Conservation (phyloP, 1,140 invertebrate species). For the Calycopis cecrops region DNA sequence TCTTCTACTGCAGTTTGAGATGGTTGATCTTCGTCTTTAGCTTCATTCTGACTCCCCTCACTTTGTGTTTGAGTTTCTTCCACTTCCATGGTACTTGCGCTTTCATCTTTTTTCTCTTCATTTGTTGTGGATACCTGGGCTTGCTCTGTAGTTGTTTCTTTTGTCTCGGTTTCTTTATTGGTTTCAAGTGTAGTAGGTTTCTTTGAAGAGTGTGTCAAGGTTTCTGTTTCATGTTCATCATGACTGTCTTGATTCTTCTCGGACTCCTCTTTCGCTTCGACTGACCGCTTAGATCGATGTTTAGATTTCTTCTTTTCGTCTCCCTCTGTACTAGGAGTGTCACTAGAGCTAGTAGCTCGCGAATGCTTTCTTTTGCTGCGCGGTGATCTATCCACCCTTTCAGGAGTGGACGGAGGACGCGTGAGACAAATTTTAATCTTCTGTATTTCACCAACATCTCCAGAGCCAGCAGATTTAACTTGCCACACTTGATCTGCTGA, state of each 20-base stretch:
- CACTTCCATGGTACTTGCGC: conserved; percentile 22
- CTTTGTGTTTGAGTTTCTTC: conserved; percentile 19
- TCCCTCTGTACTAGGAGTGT: conserved; percentile 50
- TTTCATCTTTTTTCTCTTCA: conserved; percentile 37
- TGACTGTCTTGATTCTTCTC: conserved; percentile 47
- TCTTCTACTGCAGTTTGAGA: conserved; percentile 27
- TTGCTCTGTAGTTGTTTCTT: conserved; percentile 31
- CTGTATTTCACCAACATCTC: conserved; percentile 57
- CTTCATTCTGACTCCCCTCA: conserved; percentile 13
- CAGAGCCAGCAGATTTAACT: conserved; percentile 52
- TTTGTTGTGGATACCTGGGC: conserved; percentile 51
- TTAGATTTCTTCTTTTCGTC: conserved; percentile 58
- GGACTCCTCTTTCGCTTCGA: conserved; percentile 43
- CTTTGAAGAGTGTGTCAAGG: conserved; percentile 4
- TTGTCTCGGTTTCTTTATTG: conserved; percentile 4
- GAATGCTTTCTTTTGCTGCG: conserved; percentile 63
- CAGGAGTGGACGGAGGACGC: conserved; percentile 60
- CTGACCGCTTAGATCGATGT: conserved; percentile 47
- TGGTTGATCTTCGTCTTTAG: conserved; percentile 17
- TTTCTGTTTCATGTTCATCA: conserved; percentile 27
- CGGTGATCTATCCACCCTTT: conserved; percentile 60
- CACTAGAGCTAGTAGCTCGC: conserved; percentile 59
- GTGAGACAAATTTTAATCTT: conserved; percentile 66
- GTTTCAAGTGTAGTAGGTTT: conserved; percentile 19
- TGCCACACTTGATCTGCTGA: conserved; percentile 62